Evolutionary conservation across 2,888 invertebrate species (phyloP).

Genomic region (Diaprepes abbreviatus): DNA sequence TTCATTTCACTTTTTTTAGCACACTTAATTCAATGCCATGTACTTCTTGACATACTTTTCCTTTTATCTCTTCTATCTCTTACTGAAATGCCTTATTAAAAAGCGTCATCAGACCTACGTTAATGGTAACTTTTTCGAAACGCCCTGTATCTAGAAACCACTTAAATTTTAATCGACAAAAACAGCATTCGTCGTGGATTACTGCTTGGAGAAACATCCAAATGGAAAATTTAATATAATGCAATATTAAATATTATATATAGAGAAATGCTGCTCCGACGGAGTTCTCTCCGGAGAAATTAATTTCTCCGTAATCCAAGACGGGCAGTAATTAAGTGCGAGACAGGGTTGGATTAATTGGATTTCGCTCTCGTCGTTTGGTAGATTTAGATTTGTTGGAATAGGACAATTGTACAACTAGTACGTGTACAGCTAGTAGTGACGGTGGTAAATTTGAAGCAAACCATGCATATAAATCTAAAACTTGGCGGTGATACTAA

Average conservation of each 20-base stretch:
- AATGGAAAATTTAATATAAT: conserved; percentile 66
- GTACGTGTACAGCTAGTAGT: background rate
- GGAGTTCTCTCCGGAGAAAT: conserved; percentile 63
- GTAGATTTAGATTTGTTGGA: background rate
- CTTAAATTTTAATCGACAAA: conserved; percentile 13
- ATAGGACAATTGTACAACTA: background rate
- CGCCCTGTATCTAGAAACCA: background rate
- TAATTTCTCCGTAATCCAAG: conserved; percentile 68
- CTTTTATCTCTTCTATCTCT: too few species aligned
- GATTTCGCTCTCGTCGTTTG: conserved; percentile 14
- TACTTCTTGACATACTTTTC: too few species aligned
- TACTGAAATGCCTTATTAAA: too few species aligned
- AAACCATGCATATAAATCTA: too few species aligned
- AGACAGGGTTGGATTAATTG: conserved; percentile 45
- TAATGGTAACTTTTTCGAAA: too few species aligned
- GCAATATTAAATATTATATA: conserved; percentile 68
- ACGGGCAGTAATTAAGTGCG: conserved; percentile 68
- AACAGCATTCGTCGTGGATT: conserved; percentile 19
- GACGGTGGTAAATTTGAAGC: too few species aligned
- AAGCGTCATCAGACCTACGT: too few species aligned
- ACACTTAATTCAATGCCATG: too few species aligned
- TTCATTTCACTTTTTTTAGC: too few species aligned
- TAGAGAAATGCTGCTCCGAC: conserved; percentile 61
- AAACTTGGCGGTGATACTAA: too few species aligned
- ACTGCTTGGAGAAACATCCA: conserved; percentile 24